Percentiles rank a stretch among this genome's conserved stretches.
Evolutionary conservation across 2,888 invertebrate genomes (phyloP).

Genomic region (Syrphus vitripennis): DNA sequence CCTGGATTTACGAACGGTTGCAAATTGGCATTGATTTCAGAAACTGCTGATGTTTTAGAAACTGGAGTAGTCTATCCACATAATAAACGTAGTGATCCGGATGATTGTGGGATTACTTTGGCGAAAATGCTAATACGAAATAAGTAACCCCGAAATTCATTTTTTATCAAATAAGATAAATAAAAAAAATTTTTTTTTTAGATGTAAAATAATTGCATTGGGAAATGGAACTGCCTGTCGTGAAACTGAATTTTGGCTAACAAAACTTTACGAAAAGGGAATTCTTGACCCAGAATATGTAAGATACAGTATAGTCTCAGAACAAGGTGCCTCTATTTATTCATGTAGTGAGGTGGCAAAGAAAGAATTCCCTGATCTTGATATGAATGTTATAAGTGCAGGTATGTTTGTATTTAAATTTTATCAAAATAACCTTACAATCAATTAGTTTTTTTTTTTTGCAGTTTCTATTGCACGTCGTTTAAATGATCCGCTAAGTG

Average conservation of each 20-base stretch:
- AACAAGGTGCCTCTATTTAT: constrained; percentile 96
- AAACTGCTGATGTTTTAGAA: constrained; percentile 87
- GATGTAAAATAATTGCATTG: constrained; percentile 91
- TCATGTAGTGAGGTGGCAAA: constrained; percentile 92
- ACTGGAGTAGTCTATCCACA: constrained; percentile 87
- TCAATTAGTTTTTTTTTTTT: background rate
- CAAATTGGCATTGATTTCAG: constrained; percentile 91
- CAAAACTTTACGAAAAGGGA: constrained; percentile 83
- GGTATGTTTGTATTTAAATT: constrained; percentile 79
- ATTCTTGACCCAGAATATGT: constrained; percentile 83
- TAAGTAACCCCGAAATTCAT: constrained; percentile 80
- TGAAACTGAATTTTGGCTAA: constrained; percentile 90
- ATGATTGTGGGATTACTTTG: constrained; percentile 74
- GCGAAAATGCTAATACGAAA: constrained; percentile 83
- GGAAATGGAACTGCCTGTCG: constrained; percentile 96
- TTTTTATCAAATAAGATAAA: too few species aligned
- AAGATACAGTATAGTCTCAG: constrained; percentile 91
- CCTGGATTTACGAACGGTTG: constrained; percentile 95
- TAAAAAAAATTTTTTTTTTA: constrained; percentile 78
- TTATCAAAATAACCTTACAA: background rate
- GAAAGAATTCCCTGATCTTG: constrained; percentile 92
- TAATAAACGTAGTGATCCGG: constrained; percentile 78
- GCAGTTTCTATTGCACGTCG: constrained; percentile 91
- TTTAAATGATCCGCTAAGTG: constrained; percentile 94
- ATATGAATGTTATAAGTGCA: constrained; percentile 91